Conservation (phyloP, 2,888 invertebrate species). For the Monopis laevigella region DNA sequence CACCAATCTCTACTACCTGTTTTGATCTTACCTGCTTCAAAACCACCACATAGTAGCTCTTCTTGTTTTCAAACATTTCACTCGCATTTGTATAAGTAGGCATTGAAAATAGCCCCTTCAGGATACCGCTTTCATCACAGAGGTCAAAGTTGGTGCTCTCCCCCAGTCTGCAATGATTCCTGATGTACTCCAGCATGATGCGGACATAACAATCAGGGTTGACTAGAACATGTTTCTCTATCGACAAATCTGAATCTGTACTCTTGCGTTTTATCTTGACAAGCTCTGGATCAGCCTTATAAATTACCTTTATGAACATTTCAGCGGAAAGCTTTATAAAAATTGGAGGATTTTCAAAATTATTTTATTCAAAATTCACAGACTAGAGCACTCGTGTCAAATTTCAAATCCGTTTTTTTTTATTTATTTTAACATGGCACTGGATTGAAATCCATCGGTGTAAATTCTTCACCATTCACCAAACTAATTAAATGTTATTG, state of each 20-base stretch:
- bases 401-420: too few species aligned
- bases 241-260: slow-evolving; percentile 28
- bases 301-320: slow-evolving; percentile 45
- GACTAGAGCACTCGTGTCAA: too few species aligned
- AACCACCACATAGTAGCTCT: slow-evolving; percentile 44
- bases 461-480: too few species aligned
- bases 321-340: too few species aligned
- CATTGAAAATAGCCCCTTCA: slow-evolving; percentile 36
- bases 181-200: slow-evolving; percentile 50
- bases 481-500: too few species aligned
- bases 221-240: slow-evolving; percentile 41
- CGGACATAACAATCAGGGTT: slow-evolving; percentile 46
- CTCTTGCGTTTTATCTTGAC: slow-evolving; percentile 25
- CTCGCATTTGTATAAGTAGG: slow-evolving; percentile 40
- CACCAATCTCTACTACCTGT: too few species aligned
- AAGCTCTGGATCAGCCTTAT: slow-evolving; percentile 45
- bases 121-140: slow-evolving; percentile 35
- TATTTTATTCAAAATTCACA: too few species aligned
- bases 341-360: too few species aligned
- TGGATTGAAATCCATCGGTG: too few species aligned
- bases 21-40: slow-evolving; percentile 28
- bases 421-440: too few species aligned
- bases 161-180: slow-evolving; percentile 45
- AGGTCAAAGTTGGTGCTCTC: slow-evolving; percentile 41
- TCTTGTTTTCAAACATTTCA: slow-evolving; percentile 39